Percentiles rank a stretch among this genome's conserved stretches.
Conservation (phyloP, 2,113 vertebrate species). For the Oreochromis spilurus region DNA sequence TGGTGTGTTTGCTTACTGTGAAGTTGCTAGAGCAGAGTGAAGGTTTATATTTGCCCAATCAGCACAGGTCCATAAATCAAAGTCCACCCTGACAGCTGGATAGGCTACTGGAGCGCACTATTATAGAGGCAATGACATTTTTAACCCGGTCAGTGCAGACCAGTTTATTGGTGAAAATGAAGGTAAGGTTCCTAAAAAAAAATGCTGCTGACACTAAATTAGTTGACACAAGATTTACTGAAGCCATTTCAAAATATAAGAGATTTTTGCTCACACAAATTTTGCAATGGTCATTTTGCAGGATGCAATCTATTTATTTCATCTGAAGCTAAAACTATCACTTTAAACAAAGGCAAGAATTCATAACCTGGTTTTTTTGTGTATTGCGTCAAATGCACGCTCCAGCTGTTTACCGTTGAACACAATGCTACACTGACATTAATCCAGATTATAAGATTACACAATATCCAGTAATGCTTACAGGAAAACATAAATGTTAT, state of each 20-base stretch:
- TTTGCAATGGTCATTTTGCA: not conserved
- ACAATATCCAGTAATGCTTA: not conserved
- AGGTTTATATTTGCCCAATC: not conserved
- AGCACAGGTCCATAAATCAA: not conserved
- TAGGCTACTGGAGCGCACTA: not conserved
- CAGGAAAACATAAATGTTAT: not conserved
- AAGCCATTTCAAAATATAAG: not conserved
- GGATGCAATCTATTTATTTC: not conserved
- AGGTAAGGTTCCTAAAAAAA: not conserved
- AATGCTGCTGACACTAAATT: not conserved
- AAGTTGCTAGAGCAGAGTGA: not conserved
- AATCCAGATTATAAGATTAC: not conserved
- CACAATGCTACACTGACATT: not conserved
- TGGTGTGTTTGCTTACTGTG: not conserved
- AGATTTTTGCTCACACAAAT: not conserved
- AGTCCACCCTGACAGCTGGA: not conserved
- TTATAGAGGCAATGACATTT: not conserved
- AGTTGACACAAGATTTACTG: not conserved
- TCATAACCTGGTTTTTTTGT: not conserved
- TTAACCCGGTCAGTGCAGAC: not conserved
- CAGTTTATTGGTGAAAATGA: not conserved
- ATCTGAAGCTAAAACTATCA: not conserved
- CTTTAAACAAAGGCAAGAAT: not conserved
- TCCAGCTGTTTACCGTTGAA: rapidly evolving
- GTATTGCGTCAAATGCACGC: rapidly evolving